phyloP scores from a whole-genome alignment of 1,140 invertebrate species.

The Drosophila nebulosa region DNA sequence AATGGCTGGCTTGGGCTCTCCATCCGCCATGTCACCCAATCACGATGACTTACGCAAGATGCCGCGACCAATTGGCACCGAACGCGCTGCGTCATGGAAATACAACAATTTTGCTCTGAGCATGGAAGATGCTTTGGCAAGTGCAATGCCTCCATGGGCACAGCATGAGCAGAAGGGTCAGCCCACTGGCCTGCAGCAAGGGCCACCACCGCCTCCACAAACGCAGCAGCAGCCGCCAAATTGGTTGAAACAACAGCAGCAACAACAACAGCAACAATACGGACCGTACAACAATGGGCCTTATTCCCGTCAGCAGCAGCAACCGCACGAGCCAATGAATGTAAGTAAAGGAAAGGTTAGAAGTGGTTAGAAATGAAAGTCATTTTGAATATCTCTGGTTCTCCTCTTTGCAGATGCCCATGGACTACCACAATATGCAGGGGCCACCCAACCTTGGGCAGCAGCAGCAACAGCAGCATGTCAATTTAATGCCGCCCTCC shows the following conservation, averaged over 20 bases:
- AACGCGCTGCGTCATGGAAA: slow-evolving; percentile 87
- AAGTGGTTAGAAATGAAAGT: too few species aligned
- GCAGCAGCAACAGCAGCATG: slow-evolving; percentile 56
- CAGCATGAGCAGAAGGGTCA: slow-evolving; percentile 58
- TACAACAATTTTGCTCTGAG: slow-evolving; percentile 60
- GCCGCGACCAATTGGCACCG: slow-evolving; percentile 89
- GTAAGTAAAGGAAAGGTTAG: slow-evolving; percentile 42
- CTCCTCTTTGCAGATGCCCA: slow-evolving; percentile 51
- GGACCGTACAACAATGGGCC: slow-evolving; percentile 65
- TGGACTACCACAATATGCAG: slow-evolving; percentile 76
- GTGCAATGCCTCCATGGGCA: slow-evolving; percentile 47
- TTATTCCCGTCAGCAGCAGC: slow-evolving; percentile 64
- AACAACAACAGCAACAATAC: slow-evolving; percentile 63
- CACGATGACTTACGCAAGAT: slow-evolving; percentile 86
- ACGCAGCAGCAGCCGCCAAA: slow-evolving; percentile 55
- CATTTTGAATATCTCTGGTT: too few species aligned
- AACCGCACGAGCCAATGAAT: slow-evolving; percentile 75
- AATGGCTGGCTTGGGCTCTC: slow-evolving; percentile 71
- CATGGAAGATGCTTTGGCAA: slow-evolving; percentile 49
- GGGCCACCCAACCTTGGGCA: slow-evolving; percentile 58
- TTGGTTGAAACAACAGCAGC: slow-evolving; percentile 70
- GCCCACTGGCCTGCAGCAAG: slow-evolving; percentile 58
- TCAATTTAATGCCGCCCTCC: slow-evolving; percentile 69
- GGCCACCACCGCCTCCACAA: slow-evolving; percentile 48
- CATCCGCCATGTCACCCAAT: slow-evolving; percentile 85